Conservation (phyloP, 2,888 invertebrate species). For the Drosophila histrio region DNA sequence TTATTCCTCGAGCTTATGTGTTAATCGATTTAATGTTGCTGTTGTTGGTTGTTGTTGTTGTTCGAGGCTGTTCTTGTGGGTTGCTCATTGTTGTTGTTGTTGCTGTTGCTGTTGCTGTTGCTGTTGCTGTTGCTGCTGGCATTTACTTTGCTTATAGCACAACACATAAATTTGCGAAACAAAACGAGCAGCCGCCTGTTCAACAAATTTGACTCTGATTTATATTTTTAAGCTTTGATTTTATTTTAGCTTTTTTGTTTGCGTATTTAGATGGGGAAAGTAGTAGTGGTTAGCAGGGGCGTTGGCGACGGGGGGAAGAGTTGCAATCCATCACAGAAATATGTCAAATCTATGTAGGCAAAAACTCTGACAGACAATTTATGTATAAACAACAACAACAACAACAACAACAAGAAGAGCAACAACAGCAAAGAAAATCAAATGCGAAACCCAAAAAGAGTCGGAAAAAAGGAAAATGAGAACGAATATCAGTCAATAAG, state of each 20-base stretch:
- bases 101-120: conserved; percentile 15
- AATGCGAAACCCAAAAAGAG: conserved; percentile 21
- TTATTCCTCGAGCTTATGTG: conserved; percentile 44
- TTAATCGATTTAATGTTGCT: conserved; percentile 66
- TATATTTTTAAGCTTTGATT: conserved; percentile 54
- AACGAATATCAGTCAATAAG: conserved; percentile 20
- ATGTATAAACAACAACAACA: conserved; percentile 55
- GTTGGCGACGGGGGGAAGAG: conserved; percentile 3
- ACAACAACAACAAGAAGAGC: conserved; percentile 10
- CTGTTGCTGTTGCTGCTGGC: conserved; percentile 11
- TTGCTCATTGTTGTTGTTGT: background rate
- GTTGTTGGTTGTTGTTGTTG: conserved; percentile 1
- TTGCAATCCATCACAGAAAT: conserved; percentile 73
- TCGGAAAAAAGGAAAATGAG: conserved; percentile 1
- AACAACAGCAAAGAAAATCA: conserved; percentile 11
- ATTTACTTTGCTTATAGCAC: conserved; percentile 37
- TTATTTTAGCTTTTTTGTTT: background rate
- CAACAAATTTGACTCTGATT: conserved; percentile 67
- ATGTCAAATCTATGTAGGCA: conserved; percentile 69
- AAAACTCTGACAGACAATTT: conserved; percentile 73
- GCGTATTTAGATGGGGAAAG: background rate
- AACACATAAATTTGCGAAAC: conserved; percentile 56
- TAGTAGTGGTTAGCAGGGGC: no score
- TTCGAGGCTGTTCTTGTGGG: conserved; percentile 2
- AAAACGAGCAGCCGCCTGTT: conserved; percentile 28